phyloP scores from a whole-genome alignment of 2,888 invertebrate species.

The Epinotia brunnichana region DNA sequence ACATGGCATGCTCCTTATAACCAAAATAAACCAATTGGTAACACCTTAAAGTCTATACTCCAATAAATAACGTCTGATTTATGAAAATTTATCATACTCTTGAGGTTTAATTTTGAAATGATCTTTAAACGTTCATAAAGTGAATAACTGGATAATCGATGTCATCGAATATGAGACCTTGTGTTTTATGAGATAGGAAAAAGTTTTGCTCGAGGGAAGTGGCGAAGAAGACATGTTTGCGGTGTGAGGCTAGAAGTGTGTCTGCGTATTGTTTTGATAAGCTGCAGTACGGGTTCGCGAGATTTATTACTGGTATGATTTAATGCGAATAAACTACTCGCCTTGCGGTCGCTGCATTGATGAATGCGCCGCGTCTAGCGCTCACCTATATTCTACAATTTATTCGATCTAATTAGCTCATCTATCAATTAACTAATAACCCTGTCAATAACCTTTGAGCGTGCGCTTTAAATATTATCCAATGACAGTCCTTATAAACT shows the following conservation, averaged over 20 bases:
- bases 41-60: conserved; percentile 81
- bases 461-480: background rate
- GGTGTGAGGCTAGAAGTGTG: conserved; percentile 74
- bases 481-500: conserved; percentile 27
- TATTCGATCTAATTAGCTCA: conserved; percentile 48
- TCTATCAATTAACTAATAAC: conserved; percentile 47
- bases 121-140: conserved; percentile 59
- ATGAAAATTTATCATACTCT: conserved; percentile 83
- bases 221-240: conserved; percentile 69
- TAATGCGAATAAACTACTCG: conserved; percentile 83
- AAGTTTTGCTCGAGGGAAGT: conserved; percentile 55
- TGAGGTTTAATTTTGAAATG: conserved; percentile 83
- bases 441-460: conserved; percentile 31
- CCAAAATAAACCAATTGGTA: conserved; percentile 77
- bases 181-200: conserved; percentile 58
- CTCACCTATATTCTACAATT: conserved; percentile 61
- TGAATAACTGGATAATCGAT: conserved; percentile 55
- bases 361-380: conserved; percentile 76
- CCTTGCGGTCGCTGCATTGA: conserved; percentile 76
- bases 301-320: conserved; percentile 83
- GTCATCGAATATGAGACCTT: conserved; percentile 68
- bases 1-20: conserved; percentile 65
- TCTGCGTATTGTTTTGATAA: conserved; percentile 85
- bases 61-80: conserved; percentile 82
- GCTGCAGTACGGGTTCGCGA: conserved; percentile 82